A percentile compares a stretch with the other conserved stretches of the same genome.
Evolutionary conservation across 1,140 invertebrate species (phyloP).

Genomic region (Drosophila micromelanica): DNA sequence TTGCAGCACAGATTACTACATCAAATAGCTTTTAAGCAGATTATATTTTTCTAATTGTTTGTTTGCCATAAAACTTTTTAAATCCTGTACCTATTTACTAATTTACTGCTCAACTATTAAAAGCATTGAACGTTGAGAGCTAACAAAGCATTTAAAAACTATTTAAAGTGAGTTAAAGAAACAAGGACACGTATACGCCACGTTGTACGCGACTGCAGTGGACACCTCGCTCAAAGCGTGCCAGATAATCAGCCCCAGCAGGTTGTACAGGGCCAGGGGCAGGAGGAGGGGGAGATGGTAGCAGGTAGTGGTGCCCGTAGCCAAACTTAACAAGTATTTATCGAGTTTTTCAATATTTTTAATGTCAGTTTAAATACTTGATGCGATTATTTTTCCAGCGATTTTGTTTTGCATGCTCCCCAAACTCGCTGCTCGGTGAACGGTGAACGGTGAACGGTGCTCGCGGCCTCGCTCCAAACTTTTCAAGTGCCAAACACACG

Average conservation of each 20-base stretch:
- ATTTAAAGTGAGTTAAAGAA: neutral
- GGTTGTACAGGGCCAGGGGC: conserved; percentile 6
- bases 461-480: conserved; percentile 28
- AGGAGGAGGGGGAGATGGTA: neutral
- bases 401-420: conserved; percentile 69
- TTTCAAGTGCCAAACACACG: conserved; percentile 81
- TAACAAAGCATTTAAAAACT: neutral
- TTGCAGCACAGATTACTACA: too few species aligned
- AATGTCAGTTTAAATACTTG: conserved; percentile 81
- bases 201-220: neutral
- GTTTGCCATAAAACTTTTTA: neutral
- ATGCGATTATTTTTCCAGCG: conserved; percentile 76
- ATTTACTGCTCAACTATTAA: neutral
- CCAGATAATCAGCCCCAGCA: conserved; percentile 26
- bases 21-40: too few species aligned
- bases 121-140: neutral
- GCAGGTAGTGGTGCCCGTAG: conserved; percentile 13
- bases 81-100: neutral
- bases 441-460: conserved; percentile 33
- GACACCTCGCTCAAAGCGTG: neutral
- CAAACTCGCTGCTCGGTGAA: conserved; percentile 11
- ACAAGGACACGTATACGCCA: neutral
- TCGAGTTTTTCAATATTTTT: conserved; percentile 82
- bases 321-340: conserved; percentile 76
- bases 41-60: too few species aligned